These are phyloP conservation scores for Epizoanthus fatuus DNA, from an alignment of 92 coral and sea anemone genomes.

Conservation along the genomic window DNA sequence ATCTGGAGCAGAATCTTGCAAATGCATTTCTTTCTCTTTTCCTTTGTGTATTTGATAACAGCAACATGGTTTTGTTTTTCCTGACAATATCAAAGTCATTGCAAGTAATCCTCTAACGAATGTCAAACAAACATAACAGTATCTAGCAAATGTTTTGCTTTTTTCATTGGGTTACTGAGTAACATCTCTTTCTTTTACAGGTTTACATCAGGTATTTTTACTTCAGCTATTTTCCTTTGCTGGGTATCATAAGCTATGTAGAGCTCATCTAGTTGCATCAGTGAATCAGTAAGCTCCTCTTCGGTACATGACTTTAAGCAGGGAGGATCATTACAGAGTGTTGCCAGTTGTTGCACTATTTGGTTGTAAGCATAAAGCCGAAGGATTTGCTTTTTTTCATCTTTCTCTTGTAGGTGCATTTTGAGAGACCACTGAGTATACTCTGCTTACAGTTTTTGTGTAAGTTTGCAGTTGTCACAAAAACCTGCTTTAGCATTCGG, in stretches of 20 bases:
- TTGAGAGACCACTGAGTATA: too few species aligned
- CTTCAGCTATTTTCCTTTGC: constrained; percentile 25
- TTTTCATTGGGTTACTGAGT: constrained; percentile 6
- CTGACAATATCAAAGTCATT: neutral
- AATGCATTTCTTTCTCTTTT: neutral
- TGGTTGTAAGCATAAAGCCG: too few species aligned
- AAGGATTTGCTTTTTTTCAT: too few species aligned
- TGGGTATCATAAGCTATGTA: constrained; percentile 15
- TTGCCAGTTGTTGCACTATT: constrained; percentile 9
- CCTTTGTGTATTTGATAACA: neutral
- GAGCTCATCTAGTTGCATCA: constrained; percentile 9
- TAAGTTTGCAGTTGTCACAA: too few species aligned
- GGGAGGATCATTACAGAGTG: constrained; percentile 11
- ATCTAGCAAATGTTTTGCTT: neutral
- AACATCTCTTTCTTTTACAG: constrained; percentile 1
- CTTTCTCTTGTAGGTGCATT: too few species aligned
- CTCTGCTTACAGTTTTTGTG: too few species aligned
- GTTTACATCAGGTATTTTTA: constrained; percentile 11
- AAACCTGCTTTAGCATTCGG: too few species aligned
- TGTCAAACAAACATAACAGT: neutral
- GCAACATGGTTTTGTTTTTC: neutral
- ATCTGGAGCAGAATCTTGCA: neutral
- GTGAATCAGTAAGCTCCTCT: constrained; percentile 34
- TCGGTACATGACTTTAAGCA: constrained; percentile 24
- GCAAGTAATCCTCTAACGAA: neutral